Evolutionary conservation across 2,888 invertebrate genomes (phyloP).

Genomic region (Brachycybe producta): DNA sequence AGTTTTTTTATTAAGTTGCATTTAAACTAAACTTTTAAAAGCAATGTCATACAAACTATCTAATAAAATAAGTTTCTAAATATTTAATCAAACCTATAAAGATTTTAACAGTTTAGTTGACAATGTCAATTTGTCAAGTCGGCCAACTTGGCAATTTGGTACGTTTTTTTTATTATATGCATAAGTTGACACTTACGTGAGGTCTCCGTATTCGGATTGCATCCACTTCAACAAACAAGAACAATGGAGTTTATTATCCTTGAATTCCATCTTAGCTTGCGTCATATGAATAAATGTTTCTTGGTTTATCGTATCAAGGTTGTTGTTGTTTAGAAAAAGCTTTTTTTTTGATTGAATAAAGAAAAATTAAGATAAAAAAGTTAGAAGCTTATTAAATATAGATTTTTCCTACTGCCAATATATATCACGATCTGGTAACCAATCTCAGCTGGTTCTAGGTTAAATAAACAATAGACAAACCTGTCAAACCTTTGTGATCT

Average conservation of each 20-base stretch:
- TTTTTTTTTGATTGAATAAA: background rate
- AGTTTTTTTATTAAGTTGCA: too few relatives aligned
- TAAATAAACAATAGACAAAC: too few relatives aligned
- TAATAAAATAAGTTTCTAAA: background rate
- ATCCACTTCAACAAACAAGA: conserved; percentile 11
- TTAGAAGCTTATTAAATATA: too few relatives aligned
- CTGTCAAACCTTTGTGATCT: too few relatives aligned
- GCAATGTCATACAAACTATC: background rate
- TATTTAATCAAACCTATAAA: background rate
- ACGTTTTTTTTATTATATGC: background rate
- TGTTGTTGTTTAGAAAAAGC: conserved; percentile 11
- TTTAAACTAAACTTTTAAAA: too few relatives aligned
- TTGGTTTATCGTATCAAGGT: background rate
- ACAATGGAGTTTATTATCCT: conserved; percentile 8
- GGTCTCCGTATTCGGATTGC: background rate
- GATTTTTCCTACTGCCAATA: too few relatives aligned
- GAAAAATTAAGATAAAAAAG: background rate
- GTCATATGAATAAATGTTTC: background rate
- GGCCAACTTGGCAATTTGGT: background rate
- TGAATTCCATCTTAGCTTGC: background rate
- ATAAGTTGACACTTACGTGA: background rate
- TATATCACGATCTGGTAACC: too few relatives aligned
- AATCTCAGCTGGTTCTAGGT: too few relatives aligned
- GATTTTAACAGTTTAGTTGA: background rate
- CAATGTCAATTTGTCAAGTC: background rate